A percentile compares a stretch with the other conserved stretches of the same genome.
These are phyloP conservation scores for Capromys pilorides DNA, from an alignment of 2,797 vertebrate species.

Conservation along the genomic window DNA sequence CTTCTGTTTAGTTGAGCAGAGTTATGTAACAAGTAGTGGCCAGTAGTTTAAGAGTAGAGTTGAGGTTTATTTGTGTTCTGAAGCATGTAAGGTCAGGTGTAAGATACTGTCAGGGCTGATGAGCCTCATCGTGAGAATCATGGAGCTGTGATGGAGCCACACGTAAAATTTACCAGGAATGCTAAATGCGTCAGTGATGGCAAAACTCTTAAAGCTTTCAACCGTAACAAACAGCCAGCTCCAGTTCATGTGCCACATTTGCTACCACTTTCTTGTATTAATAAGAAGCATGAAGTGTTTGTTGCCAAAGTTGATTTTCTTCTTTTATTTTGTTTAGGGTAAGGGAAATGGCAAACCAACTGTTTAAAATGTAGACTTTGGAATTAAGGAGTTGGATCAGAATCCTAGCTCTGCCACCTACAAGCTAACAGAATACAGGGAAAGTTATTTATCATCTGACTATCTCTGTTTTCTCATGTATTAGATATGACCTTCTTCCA, in stretches of 20 bases:
- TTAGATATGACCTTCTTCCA: neutral
- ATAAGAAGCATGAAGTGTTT: neutral
- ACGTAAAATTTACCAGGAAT: neutral
- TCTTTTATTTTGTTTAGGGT: neutral
- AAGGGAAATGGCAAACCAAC: neutral
- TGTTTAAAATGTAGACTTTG: neutral
- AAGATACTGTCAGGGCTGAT: neutral
- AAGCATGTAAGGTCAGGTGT: neutral
- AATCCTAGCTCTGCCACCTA: neutral
- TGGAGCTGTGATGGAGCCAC: neutral
- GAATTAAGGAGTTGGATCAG: neutral
- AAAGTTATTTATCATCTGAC: neutral
- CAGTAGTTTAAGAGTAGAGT: neutral
- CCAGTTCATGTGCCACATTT: neutral
- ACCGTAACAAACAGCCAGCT: neutral
- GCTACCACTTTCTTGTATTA: neutral
- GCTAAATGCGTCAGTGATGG: neutral
- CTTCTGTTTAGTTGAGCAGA: neutral
- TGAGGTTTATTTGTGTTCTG: neutral
- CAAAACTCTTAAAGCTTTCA: neutral
- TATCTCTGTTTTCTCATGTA: neutral
- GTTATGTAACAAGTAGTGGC: neutral
- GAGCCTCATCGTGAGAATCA: neutral
- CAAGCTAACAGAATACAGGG: too few species aligned
- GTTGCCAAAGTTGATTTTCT: neutral